A percentile compares a stretch with the other conserved stretches of the same genome.
Evolutionary conservation across 2,888 invertebrate genomes (phyloP).

Genomic region (Lottia gigantea): DNA sequence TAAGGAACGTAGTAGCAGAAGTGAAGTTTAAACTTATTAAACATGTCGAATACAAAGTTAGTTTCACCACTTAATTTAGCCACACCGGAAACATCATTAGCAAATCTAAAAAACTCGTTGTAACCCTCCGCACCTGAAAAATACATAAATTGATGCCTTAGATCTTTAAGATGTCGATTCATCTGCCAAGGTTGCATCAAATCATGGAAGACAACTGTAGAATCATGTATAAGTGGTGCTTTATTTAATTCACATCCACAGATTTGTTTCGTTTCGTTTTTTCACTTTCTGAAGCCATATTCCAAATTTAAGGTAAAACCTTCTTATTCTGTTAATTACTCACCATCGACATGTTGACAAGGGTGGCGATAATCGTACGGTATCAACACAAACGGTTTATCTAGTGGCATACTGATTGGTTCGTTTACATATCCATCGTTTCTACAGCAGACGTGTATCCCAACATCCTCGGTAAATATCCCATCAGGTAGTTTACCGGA

Average conservation of each 20-base stretch:
- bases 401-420: neutral
- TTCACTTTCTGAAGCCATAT: no score
- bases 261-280: no score
- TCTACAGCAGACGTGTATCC: conserved; percentile 15
- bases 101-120: neutral
- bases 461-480: conserved; percentile 11
- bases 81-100: neutral
- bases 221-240: no score
- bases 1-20: conserved; percentile 16
- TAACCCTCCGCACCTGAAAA: neutral
- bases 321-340: no score
- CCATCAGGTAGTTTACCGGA: conserved; percentile 15
- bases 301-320: no score
- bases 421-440: conserved; percentile 12
- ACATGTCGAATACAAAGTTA: conserved; percentile 4
- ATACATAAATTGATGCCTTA: no score
- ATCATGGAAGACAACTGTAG: no score
- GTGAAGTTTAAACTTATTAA: conserved; percentile 4
- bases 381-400: conserved; percentile 15
- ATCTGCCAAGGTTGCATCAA: no score
- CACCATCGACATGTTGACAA: neutral
- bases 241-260: no score
- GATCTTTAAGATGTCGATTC: no score
- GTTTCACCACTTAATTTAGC: neutral
- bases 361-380: neutral